Evolutionary conservation across 2,888 invertebrate genomes (phyloP).

Genomic region (Frankliniella intonsa): DNA sequence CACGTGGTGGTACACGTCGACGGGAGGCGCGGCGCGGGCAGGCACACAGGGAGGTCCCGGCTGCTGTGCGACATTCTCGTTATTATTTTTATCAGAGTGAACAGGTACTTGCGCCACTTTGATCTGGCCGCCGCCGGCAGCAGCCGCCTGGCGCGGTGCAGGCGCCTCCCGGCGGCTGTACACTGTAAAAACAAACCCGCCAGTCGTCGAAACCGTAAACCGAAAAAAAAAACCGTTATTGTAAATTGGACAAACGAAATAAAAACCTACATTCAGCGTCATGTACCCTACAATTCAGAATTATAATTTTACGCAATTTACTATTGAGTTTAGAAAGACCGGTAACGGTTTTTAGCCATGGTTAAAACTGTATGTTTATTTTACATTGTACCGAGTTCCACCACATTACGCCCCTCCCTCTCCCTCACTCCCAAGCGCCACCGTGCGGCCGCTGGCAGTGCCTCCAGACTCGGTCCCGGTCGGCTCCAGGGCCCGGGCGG

Average conservation of each 20-base stretch:
- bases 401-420: not conserved
- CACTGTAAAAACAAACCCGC: too few species aligned
- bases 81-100: not conserved
- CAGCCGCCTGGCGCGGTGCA: not conserved
- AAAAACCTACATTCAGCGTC: too few species aligned
- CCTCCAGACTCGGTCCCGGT: not conserved
- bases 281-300: too few species aligned
- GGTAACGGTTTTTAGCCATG: too few species aligned
- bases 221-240: too few species aligned
- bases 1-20: not conserved
- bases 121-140: not conserved
- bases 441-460: not conserved
- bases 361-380: too few species aligned
- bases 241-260: too few species aligned
- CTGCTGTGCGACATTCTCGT: not conserved
- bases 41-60: not conserved
- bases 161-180: not conserved
- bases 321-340: too few species aligned
- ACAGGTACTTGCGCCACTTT: not conserved
- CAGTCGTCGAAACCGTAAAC: too few species aligned
- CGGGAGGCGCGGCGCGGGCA: too few species aligned
- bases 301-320: too few species aligned
- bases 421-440: not conserved
- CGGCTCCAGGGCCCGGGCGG: not conserved
- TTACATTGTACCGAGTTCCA: slow-evolving; percentile 13